phyloP scores from a whole-genome alignment of 2,888 invertebrate genomes.

The Tanypteryx hageni region DNA sequence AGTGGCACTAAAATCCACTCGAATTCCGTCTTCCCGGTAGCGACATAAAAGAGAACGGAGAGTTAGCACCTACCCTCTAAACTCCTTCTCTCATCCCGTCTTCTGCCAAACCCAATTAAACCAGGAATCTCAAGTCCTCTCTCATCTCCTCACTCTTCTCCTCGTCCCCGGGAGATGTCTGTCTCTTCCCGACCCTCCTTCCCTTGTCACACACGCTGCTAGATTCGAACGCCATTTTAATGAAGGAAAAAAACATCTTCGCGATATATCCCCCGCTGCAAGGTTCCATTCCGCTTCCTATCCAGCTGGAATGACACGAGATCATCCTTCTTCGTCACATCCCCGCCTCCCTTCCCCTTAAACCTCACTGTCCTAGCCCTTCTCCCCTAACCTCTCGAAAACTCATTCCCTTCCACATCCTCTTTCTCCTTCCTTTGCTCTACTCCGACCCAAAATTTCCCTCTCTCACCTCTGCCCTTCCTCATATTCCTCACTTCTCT shows the following conservation, averaged over 20 bases:
- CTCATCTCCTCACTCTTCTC: not conserved
- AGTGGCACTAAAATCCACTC: slow-evolving; percentile 7
- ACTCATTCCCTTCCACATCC: not conserved
- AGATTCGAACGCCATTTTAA: slow-evolving; percentile 49
- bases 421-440: not conserved
- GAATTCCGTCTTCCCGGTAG: not conserved
- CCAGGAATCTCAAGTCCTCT: slow-evolving; percentile 17
- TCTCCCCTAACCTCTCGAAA: not conserved
- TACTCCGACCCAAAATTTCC: not conserved
- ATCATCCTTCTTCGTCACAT: slow-evolving; percentile 57
- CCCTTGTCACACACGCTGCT: slow-evolving; percentile 4
- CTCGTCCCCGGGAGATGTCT: slow-evolving; percentile 24
- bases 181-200: not conserved
- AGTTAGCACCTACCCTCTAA: slow-evolving; percentile 28
- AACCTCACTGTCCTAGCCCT: not conserved
- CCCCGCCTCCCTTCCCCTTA: not conserved
- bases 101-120: slow-evolving; percentile 60
- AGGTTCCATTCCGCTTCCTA: not conserved
- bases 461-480: not conserved
- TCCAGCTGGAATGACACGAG: slow-evolving; percentile 44
- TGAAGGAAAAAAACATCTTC: slow-evolving; percentile 52
- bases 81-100: not conserved
- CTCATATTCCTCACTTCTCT: not conserved
- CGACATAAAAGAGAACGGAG: slow-evolving; percentile 8
- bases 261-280: slow-evolving; percentile 46